These are phyloP conservation scores for Perca schrenkii DNA, from an alignment of 2,113 vertebrate genomes.

Conservation along the genomic window DNA sequence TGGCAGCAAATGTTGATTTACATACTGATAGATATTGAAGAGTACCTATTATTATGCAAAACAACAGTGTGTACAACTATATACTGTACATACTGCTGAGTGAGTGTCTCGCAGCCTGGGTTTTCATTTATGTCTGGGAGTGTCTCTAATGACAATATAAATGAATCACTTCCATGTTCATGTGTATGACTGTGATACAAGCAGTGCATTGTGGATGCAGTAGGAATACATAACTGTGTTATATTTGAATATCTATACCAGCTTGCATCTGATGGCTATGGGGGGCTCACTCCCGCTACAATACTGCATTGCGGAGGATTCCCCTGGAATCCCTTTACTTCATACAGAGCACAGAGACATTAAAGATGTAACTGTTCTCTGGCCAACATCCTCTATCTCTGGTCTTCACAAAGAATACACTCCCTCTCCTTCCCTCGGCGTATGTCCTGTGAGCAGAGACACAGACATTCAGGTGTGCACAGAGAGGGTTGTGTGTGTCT, in stretches of 20 bases:
- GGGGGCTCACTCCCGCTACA: constrained; percentile 41
- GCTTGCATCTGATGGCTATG: constrained; percentile 39
- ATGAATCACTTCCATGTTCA: not conserved
- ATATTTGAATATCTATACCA: constrained; percentile 47
- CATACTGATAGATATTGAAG: constrained; percentile 29
- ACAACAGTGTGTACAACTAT: not conserved
- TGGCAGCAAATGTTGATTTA: constrained; percentile 25
- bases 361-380: constrained; percentile 53
- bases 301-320: constrained; percentile 77
- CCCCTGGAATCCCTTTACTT: constrained; percentile 61
- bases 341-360: constrained; percentile 31
- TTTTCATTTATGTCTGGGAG: not conserved
- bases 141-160: constrained; percentile 11
- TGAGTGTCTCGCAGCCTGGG: not conserved
- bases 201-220: constrained; percentile 30
- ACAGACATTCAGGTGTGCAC: not conserved
- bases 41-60: constrained; percentile 39
- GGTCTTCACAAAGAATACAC: not conserved
- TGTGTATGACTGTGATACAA: constrained; percentile 12
- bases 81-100: not conserved
- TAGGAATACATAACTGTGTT: constrained; percentile 29
- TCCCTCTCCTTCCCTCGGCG: not conserved
- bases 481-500: not conserved
- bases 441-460: not conserved
- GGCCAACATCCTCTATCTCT: constrained; percentile 16